Evolutionary conservation across 2,113 vertebrate species (phyloP), one percentile per base, ranked within the genome.

Genomic region (Boulengeromyrus knoepffleri): DNA sequence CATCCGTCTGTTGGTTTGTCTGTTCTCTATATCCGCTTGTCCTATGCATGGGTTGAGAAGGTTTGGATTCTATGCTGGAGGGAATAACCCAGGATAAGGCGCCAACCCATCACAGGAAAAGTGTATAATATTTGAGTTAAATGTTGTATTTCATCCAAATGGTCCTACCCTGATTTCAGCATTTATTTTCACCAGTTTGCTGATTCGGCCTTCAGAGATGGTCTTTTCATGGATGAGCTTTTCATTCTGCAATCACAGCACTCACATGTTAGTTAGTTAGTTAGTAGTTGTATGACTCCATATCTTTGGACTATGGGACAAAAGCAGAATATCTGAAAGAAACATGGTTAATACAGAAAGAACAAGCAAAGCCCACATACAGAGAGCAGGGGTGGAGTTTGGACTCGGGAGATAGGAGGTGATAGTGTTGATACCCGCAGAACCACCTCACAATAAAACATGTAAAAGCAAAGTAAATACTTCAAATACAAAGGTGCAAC

Each of bases 201-300:
- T 95, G 47, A 95, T 45, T 53, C 85, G 92, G 46, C 96, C 95
- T 89, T 96, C 95, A 6, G 90, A 92, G 85, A 90, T 91, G 0
- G 92, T 93, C 89, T 91, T 94, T 90, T 96, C 95, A 89, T 93
- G 92, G 27, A 90, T 47, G 5, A 96, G 92, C 50, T 94, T 96
- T 91, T 96, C 95, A 91, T 95, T 96, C 96, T 96, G 94, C 31
- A 24, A 47, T 80, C 53, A 93, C 27, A 50, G 87, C 24, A 66
- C 56, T 62, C 56, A 27, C 3, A 24, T 21, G 42, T 62, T 62
- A 36, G 27, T 17, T 10, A n/a, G 0, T 49, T 49, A 52, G 50
- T 52, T 52, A 52, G 50, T 52, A 52, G 70, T 31, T 77, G 13
- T 6, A 77, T 36, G 31, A 77, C 70, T 77, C 27, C 12, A 39